These are phyloP conservation scores for Cryptus viduatorius DNA, from an alignment of 2,888 invertebrate species.

Conservation along the genomic window DNA sequence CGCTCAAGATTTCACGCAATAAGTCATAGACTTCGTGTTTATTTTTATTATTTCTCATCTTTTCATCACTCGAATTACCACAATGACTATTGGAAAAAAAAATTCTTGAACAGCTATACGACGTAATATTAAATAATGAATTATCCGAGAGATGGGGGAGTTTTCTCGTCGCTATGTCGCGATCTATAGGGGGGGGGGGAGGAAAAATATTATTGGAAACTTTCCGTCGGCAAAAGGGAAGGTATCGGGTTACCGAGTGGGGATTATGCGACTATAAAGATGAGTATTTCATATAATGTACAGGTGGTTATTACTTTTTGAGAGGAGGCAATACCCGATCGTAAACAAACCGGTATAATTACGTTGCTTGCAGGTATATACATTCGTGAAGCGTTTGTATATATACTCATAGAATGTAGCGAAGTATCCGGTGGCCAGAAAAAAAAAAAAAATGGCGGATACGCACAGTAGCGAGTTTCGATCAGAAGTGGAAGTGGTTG, in stretches of 20 bases:
- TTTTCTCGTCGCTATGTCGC: constrained; percentile 9
- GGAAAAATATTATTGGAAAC: background rate
- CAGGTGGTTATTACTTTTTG: constrained; percentile 55
- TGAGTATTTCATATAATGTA: constrained; percentile 52
- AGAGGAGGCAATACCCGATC: constrained; percentile 16
- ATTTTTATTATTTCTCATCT: background rate
- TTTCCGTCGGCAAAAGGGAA: background rate
- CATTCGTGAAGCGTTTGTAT: constrained; percentile 20
- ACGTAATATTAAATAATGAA: constrained; percentile 9
- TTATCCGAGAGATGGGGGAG: background rate
- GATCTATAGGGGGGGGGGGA: background rate
- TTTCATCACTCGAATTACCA: background rate
- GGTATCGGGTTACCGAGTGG: constrained; percentile 31
- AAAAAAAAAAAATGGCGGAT: background rate
- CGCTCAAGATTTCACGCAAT: constrained; percentile 20
- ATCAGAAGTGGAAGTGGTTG: background rate
- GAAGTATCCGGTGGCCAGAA: constrained; percentile 7
- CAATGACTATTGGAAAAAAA: background rate
- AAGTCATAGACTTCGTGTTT: constrained; percentile 5
- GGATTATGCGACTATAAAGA: constrained; percentile 45
- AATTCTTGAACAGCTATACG: background rate
- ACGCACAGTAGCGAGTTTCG: constrained; percentile 22
- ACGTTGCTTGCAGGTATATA: background rate
- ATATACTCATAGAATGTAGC: constrained; percentile 8
- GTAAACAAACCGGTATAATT: constrained; percentile 55